Percentiles rank a stretch among this genome's conserved stretches.
Evolutionary conservation across 2,113 vertebrate genomes (phyloP).

Genomic region (Bubo blakistoni): DNA sequence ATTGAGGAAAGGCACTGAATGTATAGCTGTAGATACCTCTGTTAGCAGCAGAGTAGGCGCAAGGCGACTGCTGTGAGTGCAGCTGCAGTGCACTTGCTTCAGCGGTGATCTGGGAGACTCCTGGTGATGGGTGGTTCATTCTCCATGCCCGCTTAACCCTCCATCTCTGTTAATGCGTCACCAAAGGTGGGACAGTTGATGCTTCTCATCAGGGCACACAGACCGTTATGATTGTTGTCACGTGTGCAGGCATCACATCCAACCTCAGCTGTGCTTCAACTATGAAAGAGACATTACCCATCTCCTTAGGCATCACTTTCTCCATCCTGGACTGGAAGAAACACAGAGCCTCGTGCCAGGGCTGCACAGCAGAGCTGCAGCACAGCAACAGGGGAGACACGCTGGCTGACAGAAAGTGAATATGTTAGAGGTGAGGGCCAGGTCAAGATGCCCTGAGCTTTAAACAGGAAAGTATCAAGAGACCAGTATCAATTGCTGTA

Average conservation of each 20-base stretch:
- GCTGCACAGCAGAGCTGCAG: background rate
- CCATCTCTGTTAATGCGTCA: background rate
- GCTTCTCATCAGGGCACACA: rapidly evolving
- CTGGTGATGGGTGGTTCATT: background rate
- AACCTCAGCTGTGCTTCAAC: background rate
- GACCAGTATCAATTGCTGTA: background rate
- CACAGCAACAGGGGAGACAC: rapidly evolving
- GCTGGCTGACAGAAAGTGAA: background rate
- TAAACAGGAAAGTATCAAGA: background rate
- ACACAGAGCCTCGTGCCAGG: rapidly evolving
- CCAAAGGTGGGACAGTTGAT: rapidly evolving
- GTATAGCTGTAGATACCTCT: background rate
- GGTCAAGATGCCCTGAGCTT: background rate
- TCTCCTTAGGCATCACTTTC: rapidly evolving
- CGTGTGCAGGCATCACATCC: background rate
- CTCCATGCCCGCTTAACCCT: rapidly evolving
- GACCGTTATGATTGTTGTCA: rapidly evolving
- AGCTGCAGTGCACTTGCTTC: background rate
- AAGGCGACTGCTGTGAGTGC: background rate
- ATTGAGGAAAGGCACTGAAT: background rate
- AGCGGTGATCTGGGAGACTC: background rate
- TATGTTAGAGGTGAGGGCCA: background rate
- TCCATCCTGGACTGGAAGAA: background rate
- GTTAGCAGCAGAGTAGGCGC: background rate
- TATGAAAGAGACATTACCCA: background rate